Evolutionary conservation across 1,140 invertebrate genomes (phyloP), one percentile per base, ranked within the genome.

Genomic region (Rhynchophorus ferrugineus): DNA sequence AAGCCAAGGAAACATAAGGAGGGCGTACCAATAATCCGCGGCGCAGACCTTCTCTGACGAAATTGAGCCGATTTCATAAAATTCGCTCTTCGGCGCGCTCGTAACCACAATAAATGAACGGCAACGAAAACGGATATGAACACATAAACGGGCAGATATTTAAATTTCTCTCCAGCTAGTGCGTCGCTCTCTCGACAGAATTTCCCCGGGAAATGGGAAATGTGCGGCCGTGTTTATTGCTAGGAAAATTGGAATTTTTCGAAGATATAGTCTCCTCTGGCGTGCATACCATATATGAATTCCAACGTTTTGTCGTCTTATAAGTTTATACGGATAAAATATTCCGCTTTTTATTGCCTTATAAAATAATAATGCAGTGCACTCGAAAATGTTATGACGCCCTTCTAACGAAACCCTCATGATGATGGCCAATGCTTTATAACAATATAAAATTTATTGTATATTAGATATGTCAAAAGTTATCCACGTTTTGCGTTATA

Each of bases 191-290:
- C 44, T 34, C 44, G 36, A 36, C 21, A 34, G 43, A 46, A 54
- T 54, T 46, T 54, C 44, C 51, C 22, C 16, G 39, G 44, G 45
- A 54, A 54, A 54, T 54, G 52, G 52, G 22, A 54, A 54, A 54
- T 54, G 52, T 48, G 52, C 41, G 52, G 44, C 52, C 39, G 52
- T 54, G 51, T 54, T 54, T 54, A 54, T 54, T 54, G 52, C 52
- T 49, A 49, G 52, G 52, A 54, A 54, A 54, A 54, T 54, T 54
- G 52, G 52, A 54, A 54, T 54, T 54, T 54, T 54, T 54, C 44
- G 44, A 54, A 48, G 52, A 54, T 54, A 54, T 47, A 54, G 44
- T 54, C 46, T 34, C 29, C 33, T 42, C 37, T 43, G 42, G 34
- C 45, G 13, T 35, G 37, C 19, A 37, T 17, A 21, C 21, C 52